Evolutionary conservation across 2,113 vertebrate genomes (phyloP).

Genomic region (Melanerpes aurifrons): DNA sequence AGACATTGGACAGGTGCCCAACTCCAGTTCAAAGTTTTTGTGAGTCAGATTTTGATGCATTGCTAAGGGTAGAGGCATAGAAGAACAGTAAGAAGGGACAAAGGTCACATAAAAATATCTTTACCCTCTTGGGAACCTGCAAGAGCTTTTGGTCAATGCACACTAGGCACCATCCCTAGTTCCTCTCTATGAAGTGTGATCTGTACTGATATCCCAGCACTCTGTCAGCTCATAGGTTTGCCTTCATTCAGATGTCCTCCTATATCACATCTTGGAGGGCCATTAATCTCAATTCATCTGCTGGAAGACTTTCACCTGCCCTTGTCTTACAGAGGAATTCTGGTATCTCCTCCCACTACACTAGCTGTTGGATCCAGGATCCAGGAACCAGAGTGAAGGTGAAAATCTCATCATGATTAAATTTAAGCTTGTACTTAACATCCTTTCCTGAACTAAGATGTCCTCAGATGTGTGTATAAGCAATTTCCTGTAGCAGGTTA

Average conservation of each 20-base stretch:
- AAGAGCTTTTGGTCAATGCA: not conserved
- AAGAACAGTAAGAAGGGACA: not conserved
- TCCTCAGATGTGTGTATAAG: not conserved
- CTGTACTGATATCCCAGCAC: not conserved
- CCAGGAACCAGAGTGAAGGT: not conserved
- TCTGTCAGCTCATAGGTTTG: not conserved
- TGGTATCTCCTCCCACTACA: not conserved
- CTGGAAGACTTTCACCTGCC: not conserved
- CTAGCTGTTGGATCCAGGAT: no score
- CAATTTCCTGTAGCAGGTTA: not conserved
- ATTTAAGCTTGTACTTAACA: not conserved
- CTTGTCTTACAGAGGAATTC: not conserved
- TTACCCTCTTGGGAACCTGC: not conserved
- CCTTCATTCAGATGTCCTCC: rapidly evolving
- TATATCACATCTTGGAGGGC: not conserved
- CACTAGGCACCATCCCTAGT: not conserved
- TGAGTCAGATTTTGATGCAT: not conserved
- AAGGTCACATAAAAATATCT: not conserved
- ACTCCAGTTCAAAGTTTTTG: not conserved
- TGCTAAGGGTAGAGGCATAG: not conserved
- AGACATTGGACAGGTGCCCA: not conserved
- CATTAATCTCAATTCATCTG: not conserved
- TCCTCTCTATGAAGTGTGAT: not conserved
- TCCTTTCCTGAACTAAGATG: not conserved
- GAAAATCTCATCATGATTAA: not conserved